These are phyloP conservation scores for Troides helena DNA, from an alignment of 2,888 invertebrate species.

Conservation along the genomic window DNA sequence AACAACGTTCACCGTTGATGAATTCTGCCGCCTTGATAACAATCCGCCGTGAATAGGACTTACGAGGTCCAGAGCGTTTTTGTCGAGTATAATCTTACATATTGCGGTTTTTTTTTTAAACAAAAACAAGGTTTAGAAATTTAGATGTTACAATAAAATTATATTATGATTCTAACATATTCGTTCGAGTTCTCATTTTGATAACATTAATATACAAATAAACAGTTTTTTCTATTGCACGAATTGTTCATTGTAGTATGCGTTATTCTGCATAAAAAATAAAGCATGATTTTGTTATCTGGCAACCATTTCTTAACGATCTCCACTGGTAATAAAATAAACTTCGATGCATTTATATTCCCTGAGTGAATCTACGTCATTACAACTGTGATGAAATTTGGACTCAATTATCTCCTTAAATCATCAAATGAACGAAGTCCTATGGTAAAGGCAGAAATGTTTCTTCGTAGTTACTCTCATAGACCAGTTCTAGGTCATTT, in stretches of 20 bases:
- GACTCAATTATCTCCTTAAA: too few species aligned
- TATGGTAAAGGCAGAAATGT: too few species aligned
- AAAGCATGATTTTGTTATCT: not conserved
- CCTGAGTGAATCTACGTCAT: too few species aligned
- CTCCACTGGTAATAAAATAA: too few species aligned
- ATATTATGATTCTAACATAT: too few species aligned
- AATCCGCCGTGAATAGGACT: constrained; percentile 40
- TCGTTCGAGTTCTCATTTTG: too few species aligned
- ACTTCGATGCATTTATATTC: not conserved
- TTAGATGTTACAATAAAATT: too few species aligned
- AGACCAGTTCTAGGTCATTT: not conserved
- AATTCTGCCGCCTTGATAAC: constrained; percentile 50
- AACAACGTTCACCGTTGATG: constrained; percentile 58
- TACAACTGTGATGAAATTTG: too few species aligned
- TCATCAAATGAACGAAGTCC: too few species aligned
- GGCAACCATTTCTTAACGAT: not conserved
- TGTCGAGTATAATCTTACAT: not conserved
- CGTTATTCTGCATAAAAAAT: not conserved
- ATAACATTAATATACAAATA: too few species aligned
- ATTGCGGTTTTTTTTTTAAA: not conserved
- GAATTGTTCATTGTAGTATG: not conserved
- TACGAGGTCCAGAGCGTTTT: not conserved
- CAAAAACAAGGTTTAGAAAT: not conserved
- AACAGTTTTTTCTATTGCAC: not conserved
- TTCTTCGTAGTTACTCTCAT: not conserved